Evolutionary conservation across 2,797 vertebrate genomes (phyloP).

Genomic region (Trachurus trachurus): DNA sequence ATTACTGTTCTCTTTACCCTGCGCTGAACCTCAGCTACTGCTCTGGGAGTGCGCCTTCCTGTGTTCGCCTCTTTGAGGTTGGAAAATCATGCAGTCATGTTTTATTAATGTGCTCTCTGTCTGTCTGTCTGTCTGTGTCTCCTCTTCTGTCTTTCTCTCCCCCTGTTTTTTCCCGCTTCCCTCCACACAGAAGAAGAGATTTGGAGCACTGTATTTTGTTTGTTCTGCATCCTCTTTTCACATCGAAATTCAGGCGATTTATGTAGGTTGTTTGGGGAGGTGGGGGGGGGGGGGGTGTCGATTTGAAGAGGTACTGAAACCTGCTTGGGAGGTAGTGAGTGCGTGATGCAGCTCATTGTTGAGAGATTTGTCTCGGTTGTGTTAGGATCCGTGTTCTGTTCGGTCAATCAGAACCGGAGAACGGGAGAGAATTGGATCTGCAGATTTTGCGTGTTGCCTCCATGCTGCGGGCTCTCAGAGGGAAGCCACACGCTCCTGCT

Average conservation of each 20-base stretch:
- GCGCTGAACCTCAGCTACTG: conserved; percentile 83
- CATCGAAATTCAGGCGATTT: conserved; percentile 20
- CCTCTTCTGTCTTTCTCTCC: conserved; percentile 41
- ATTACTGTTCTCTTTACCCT: conserved; percentile 83
- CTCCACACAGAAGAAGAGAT: conserved; percentile 54
- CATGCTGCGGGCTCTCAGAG: conserved; percentile 31
- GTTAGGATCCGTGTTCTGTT: conserved; percentile 37
- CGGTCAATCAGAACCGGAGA: conserved; percentile 40
- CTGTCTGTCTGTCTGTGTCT: conserved; percentile 65
- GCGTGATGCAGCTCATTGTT: conserved; percentile 41
- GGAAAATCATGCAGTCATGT: conserved; percentile 86
- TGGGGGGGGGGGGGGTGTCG: not conserved
- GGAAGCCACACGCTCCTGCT: conserved; percentile 37
- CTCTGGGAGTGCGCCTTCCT: conserved; percentile 78
- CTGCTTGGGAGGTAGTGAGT: conserved; percentile 34
- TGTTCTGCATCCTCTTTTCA: conserved; percentile 55
- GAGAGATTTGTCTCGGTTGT: conserved; percentile 48
- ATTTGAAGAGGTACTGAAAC: conserved; percentile 41
- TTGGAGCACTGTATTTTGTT: conserved; percentile 65
- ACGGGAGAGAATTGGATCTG: conserved; percentile 29
- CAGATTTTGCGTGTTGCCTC: conserved; percentile 19
- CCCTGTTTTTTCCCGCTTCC: conserved; percentile 44
- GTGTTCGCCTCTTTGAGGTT: conserved; percentile 84
- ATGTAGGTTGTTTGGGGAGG: not conserved
- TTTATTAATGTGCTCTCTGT: conserved; percentile 84